Base-by-base conservation (phyloP, 2,888 invertebrate genomes). In the Glyphotaelius pellucidus region DNA sequence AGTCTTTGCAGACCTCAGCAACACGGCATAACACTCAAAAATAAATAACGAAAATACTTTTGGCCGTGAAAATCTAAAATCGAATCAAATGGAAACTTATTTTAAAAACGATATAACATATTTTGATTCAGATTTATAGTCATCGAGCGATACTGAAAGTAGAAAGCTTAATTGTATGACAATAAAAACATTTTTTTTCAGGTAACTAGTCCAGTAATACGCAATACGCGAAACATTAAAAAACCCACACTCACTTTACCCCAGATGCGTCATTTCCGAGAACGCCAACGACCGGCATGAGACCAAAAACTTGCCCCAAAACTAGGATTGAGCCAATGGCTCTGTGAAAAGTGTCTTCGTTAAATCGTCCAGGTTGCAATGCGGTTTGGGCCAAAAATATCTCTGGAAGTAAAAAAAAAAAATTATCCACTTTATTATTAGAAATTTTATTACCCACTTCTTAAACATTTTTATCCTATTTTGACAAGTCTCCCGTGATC, bases 201-300 rank as follows among this genome's bases (percentile, higher is more conserved):
- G 42, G 2, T 14, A 52, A 38, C 38, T 15, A 14, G 15, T 52
- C 19, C 12, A 67, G 4, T 67, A 25, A 67, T 25, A 4, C 7
- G 19, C 25, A 1, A 25, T 67, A 52, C 12, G 42, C 12, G 14
- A 67, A 67, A 67, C 7, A n/a, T 67, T 7, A 15, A 47, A 47
- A 47, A 42, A 42, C 19, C 19, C 19, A 19, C 52, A 67, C 67
- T 67, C 94, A 95, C 95, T 94, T 95, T 47, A 96, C 94, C 42
- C 94, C 93, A 7, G 94, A 94, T 0, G 95, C 94, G 87, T 95
- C 95, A 2, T 94, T 94, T 1, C 95, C 95, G 93, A 94, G 95
- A 19, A 96, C 94, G 0, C 96, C 96, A 67, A 94, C 94, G 1
- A 96, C 95, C 0, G 97, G 97, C 93, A 97, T 94, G 30, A 96